phyloP scores from a whole-genome alignment of 2,888 invertebrate species.

The Hemicrepidius hirtus region DNA sequence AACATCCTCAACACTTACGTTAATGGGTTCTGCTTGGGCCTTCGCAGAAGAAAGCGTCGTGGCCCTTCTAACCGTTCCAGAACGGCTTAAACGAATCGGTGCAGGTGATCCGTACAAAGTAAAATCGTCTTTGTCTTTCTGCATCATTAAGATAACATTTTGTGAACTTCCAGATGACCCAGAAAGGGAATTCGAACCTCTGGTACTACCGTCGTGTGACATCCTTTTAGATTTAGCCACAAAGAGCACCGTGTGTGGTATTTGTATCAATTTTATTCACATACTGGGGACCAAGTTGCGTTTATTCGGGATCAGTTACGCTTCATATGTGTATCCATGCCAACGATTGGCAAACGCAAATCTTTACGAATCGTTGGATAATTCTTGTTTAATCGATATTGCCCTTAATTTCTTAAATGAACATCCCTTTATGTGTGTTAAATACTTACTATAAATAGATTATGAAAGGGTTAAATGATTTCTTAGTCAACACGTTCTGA shows the following conservation, averaged over 20 bases:
- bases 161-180: conserved; percentile 66
- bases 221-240: conserved; percentile 37
- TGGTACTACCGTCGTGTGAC: conserved; percentile 55
- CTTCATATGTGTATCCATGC: conserved; percentile 64
- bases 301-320: conserved; percentile 46
- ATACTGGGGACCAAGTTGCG: conserved; percentile 12
- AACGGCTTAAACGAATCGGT: conserved; percentile 63
- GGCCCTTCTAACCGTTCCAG: conserved; percentile 68
- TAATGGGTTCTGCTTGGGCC: conserved; percentile 24
- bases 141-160: conserved; percentile 62
- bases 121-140: conserved; percentile 65
- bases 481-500: neutral
- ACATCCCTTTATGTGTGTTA: conserved; percentile 37
- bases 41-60: conserved; percentile 23
- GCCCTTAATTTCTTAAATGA: conserved; percentile 43
- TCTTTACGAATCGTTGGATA: conserved; percentile 64
- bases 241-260: neutral
- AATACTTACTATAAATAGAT: conserved; percentile 25
- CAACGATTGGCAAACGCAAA: conserved; percentile 67
- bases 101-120: conserved; percentile 64
- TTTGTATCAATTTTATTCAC: neutral
- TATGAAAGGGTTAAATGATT: neutral
- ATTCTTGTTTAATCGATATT: conserved; percentile 62
- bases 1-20: conserved; percentile 28
- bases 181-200: conserved; percentile 64